Percentiles rank a stretch among this genome's conserved stretches.
Evolutionary conservation across 1,140 invertebrate genomes (phyloP).

Genomic region (Drosophila pruinosa): DNA sequence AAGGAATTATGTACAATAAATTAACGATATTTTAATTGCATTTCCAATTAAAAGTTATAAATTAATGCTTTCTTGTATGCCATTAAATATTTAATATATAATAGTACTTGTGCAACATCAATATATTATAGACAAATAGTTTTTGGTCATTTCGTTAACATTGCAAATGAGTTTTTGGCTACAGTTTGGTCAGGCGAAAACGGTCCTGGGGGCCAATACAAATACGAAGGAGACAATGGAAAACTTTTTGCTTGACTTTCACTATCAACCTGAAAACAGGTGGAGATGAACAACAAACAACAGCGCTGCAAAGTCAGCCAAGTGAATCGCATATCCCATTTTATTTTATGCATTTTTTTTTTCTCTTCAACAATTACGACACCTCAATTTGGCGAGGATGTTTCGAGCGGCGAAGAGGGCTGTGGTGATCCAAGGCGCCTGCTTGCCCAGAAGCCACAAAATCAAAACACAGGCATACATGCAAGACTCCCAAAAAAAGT

Average conservation of each 20-base stretch:
- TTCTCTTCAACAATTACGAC: conserved; percentile 65
- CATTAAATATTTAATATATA: neutral
- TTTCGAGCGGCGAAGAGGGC: neutral
- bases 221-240: conserved; percentile 40
- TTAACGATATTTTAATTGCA: neutral
- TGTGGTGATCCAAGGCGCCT: no score
- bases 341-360: neutral
- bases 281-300: conserved; percentile 52
- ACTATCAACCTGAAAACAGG: conserved; percentile 43
- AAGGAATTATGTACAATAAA: neutral
- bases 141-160: neutral
- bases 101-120: neutral
- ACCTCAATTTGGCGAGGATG: conserved; percentile 66
- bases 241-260: conserved; percentile 52
- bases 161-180: conserved; percentile 31
- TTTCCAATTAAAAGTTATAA: neutral
- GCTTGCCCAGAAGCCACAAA: conserved; percentile 71
- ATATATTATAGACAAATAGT: neutral
- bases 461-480: conserved; percentile 41
- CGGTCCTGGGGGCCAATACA: conserved; percentile 37
- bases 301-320: neutral
- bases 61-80: no score
- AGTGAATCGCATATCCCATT: conserved; percentile 24
- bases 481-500: neutral
- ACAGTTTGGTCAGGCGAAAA: conserved; percentile 15